Evolutionary conservation across 2,113 vertebrate genomes (phyloP).

Genomic region (Pterocles burchelli): DNA sequence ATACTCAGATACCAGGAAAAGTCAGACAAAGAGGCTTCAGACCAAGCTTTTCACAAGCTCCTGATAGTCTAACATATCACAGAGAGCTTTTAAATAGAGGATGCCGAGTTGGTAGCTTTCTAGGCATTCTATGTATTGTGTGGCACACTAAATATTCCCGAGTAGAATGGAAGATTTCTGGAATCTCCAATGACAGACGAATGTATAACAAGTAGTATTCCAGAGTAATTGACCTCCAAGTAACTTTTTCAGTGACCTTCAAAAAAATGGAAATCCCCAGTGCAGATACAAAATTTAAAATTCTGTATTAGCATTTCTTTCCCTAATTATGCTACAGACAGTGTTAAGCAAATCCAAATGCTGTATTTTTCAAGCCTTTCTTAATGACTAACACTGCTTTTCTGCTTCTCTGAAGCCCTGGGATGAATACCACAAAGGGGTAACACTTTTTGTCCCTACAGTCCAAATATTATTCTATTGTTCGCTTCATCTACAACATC

Average conservation of each 20-base stretch:
- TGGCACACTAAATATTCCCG: not conserved
- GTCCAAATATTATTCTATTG: not conserved
- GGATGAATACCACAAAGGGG: not conserved
- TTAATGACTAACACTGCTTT: not conserved
- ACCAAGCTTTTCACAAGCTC: not conserved
- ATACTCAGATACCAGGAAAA: not conserved
- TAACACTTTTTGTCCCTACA: not conserved
- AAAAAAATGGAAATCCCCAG: not conserved
- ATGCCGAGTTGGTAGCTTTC: not conserved
- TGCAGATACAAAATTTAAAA: not conserved
- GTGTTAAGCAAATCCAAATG: not conserved
- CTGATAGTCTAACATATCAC: not conserved
- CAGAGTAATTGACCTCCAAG: not conserved
- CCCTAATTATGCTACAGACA: not conserved
- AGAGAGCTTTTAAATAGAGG: not conserved
- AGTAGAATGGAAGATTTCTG: not conserved
- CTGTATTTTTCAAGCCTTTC: not conserved
- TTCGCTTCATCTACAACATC: not conserved
- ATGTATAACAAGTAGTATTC: not conserved
- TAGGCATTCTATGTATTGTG: fast-evolving
- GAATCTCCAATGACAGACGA: not conserved
- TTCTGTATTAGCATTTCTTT: not conserved
- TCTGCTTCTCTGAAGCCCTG: not conserved
- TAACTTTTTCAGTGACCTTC: not conserved
- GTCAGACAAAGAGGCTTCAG: not conserved